Conservation (phyloP, 2,797 vertebrate genomes). For the Threskiornis aethiopicus region DNA sequence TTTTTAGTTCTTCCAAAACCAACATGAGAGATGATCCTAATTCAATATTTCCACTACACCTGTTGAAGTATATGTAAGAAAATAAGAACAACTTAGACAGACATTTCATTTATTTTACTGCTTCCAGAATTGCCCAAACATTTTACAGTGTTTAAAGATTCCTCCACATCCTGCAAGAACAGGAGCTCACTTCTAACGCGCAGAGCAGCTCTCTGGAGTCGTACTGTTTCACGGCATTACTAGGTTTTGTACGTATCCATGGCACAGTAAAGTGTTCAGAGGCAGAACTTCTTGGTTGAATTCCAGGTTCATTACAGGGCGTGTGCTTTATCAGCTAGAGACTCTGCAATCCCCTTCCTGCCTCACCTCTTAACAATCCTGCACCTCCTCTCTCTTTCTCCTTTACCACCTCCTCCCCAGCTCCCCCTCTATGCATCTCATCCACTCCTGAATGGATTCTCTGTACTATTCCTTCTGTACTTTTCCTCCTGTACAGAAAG, state of each 20-base stretch:
- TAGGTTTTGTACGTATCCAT: background rate
- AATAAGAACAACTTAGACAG: background rate
- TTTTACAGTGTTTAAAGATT: background rate
- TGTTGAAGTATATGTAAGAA: background rate
- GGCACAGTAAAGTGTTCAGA: background rate
- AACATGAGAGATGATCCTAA: conserved; percentile 22
- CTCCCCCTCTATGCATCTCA: background rate
- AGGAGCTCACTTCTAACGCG: accelerated
- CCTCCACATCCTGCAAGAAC: background rate
- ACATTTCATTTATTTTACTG: background rate
- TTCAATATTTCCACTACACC: conserved; percentile 16
- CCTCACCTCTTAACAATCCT: background rate
- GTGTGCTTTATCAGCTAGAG: background rate
- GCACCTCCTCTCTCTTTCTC: background rate
- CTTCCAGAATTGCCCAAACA: background rate
- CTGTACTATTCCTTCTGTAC: background rate
- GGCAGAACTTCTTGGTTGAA: background rate
- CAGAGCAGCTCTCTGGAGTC: background rate
- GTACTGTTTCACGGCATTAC: background rate
- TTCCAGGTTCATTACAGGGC: background rate
- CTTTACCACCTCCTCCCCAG: background rate
- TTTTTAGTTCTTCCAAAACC: conserved; percentile 51
- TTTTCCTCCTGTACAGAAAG: background rate
- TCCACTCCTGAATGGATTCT: background rate
- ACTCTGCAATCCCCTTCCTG: background rate